A percentile compares a stretch with the other conserved stretches of the same genome.
These are phyloP conservation scores for Drosophila greeni DNA, from an alignment of 2,888 invertebrate genomes.

Conservation along the genomic window DNA sequence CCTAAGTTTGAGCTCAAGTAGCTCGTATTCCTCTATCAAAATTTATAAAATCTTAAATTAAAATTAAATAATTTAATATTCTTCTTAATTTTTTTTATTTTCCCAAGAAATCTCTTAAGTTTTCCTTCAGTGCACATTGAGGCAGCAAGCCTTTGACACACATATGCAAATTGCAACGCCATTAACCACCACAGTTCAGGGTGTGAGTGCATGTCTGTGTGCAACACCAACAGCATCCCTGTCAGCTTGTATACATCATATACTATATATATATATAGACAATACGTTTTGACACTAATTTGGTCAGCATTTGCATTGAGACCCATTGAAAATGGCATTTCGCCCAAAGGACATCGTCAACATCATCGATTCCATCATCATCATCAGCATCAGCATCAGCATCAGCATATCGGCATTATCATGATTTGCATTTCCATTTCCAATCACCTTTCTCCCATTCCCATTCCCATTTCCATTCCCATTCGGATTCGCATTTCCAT, in stretches of 20 bases:
- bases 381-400: too few species aligned
- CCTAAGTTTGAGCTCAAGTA: too few species aligned
- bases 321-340: conserved; percentile 53
- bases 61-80: too few species aligned
- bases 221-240: conserved; percentile 7
- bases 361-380: conserved; percentile 55
- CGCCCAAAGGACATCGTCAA: conserved; percentile 42
- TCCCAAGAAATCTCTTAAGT: background rate
- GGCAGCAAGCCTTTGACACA: conserved; percentile 48
- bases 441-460: conserved; percentile 6
- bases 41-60: too few species aligned
- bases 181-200: conserved; percentile 54
- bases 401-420: conserved; percentile 36
- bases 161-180: conserved; percentile 69
- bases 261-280: conserved; percentile 50
- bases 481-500: background rate
- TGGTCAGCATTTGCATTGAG: conserved; percentile 67
- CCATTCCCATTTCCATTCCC: background rate
- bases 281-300: conserved; percentile 71
- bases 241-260: background rate
- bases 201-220: conserved; percentile 11
- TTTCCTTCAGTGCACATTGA: conserved; percentile 11
- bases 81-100: too few species aligned
- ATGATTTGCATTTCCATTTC: conserved; percentile 44
- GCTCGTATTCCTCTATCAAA: too few species aligned